A percentile compares a stretch with the other conserved stretches of the same genome.
phyloP scores from a whole-genome alignment of 2,797 vertebrate species.

The Euthynnus affinis region DNA sequence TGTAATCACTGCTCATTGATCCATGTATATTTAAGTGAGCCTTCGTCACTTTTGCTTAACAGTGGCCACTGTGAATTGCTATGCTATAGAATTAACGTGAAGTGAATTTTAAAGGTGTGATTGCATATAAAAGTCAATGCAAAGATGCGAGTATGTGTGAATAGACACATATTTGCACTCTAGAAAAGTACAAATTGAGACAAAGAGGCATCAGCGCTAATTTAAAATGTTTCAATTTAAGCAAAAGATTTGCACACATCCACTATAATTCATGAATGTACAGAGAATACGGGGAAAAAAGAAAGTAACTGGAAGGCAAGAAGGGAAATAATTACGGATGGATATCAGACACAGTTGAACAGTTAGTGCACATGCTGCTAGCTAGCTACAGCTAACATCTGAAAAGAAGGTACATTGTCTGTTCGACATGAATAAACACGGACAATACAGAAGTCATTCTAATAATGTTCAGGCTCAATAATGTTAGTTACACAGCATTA shows the following conservation, averaged over 20 bases:
- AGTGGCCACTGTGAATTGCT: background rate
- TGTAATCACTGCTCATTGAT: slow-evolving; percentile 21
- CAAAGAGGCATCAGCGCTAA: too few relatives aligned
- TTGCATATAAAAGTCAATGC: too few relatives aligned
- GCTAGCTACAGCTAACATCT: background rate
- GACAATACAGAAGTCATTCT: too few relatives aligned
- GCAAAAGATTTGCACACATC: too few relatives aligned
- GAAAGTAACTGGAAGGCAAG: background rate
- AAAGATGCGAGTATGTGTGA: too few relatives aligned
- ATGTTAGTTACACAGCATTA: too few relatives aligned
- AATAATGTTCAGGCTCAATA: background rate
- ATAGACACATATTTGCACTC: too few relatives aligned
- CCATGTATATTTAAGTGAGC: slow-evolving; percentile 3
- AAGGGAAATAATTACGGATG: background rate
- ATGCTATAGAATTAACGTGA: background rate
- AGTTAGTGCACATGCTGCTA: too few relatives aligned
- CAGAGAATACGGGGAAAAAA: background rate
- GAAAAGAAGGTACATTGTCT: background rate
- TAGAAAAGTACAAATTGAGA: too few relatives aligned
- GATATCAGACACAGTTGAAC: background rate
- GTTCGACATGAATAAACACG: background rate
- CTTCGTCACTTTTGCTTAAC: background rate
- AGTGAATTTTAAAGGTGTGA: background rate
- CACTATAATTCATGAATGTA: too few relatives aligned
- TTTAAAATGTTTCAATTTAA: too few relatives aligned